Percentiles rank a stretch among this genome's conserved stretches.
These are phyloP conservation scores for Prunella himalayana DNA, from an alignment of 2,113 vertebrate genomes.

Conservation along the genomic window DNA sequence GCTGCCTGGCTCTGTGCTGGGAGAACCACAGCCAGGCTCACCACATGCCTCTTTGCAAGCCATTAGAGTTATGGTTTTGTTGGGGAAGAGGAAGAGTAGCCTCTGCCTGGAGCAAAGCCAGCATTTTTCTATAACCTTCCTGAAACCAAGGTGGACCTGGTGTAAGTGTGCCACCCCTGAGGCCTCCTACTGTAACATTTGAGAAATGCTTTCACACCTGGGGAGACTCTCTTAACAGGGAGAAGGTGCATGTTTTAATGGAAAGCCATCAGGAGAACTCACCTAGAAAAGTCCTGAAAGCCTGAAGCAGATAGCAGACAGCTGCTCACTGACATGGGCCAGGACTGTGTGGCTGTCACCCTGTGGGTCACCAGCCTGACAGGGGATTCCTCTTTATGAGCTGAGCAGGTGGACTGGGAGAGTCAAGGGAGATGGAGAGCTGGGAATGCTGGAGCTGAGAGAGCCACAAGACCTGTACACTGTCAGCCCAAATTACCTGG, in stretches of 20 bases:
- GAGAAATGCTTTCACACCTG: not conserved
- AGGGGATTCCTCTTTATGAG: not conserved
- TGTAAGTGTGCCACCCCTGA: not conserved
- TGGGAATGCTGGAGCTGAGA: not conserved
- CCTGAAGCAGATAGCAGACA: not conserved
- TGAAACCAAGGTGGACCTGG: not conserved
- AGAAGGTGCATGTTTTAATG: not conserved
- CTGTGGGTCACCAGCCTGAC: not conserved
- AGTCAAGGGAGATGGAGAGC: not conserved
- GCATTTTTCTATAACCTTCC: not conserved
- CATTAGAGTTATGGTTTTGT: fast-evolving
- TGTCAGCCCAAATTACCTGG: not conserved
- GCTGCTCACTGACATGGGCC: not conserved
- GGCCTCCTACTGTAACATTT: not conserved
- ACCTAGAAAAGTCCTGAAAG: not conserved
- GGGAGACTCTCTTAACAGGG: not conserved
- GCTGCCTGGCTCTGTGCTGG: not conserved
- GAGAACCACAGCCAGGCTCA: not conserved
- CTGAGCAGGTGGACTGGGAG: not conserved
- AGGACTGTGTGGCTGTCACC: not conserved
- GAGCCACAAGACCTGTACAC: not conserved
- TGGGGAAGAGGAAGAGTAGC: not conserved
- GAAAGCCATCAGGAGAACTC: not conserved
- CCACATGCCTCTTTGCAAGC: fast-evolving
- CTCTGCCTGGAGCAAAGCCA: not conserved